Conservation (phyloP, 2,888 invertebrate genomes). For the Doris montereyensis region DNA sequence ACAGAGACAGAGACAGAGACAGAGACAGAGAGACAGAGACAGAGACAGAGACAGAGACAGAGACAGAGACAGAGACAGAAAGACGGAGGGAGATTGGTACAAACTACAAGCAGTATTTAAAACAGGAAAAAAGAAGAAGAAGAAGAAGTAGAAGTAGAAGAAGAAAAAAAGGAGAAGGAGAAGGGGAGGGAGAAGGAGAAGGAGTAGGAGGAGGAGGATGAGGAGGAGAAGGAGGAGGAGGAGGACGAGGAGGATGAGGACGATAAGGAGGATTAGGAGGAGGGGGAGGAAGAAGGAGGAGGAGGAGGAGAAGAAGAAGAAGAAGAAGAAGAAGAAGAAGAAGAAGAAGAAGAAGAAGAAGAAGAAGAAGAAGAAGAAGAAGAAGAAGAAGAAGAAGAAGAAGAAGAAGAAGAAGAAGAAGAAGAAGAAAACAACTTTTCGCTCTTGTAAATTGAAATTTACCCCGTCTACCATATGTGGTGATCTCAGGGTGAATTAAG, state of each 20-base stretch:
- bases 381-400: not conserved
- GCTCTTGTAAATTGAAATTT: too few species aligned
- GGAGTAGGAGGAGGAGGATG: not conserved
- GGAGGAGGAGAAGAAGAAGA: not conserved
- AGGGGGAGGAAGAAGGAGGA: not conserved
- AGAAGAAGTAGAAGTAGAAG: slow-evolving; percentile 19
- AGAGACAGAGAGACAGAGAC: slow-evolving; percentile 25
- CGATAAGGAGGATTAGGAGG: not conserved
- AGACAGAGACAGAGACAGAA: slow-evolving; percentile 8
- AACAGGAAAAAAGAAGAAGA: not conserved
- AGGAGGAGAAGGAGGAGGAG: not conserved
- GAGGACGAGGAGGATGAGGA: not conserved
- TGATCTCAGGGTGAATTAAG: too few species aligned
- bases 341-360: not conserved
- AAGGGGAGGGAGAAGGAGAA: not conserved
- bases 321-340: not conserved
- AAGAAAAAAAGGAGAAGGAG: slow-evolving; percentile 28
- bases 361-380: not conserved
- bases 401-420: not conserved
- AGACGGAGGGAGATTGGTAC: not conserved
- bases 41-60: slow-evolving; percentile 15
- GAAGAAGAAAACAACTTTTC: too few species aligned
- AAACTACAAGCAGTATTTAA: too few species aligned
- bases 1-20: slow-evolving; percentile 17
- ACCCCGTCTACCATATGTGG: too few species aligned